Evolutionary conservation across 2,797 vertebrate species (phyloP), one percentile per base, ranked within the genome.

Genomic region (Salmo trutta): DNA sequence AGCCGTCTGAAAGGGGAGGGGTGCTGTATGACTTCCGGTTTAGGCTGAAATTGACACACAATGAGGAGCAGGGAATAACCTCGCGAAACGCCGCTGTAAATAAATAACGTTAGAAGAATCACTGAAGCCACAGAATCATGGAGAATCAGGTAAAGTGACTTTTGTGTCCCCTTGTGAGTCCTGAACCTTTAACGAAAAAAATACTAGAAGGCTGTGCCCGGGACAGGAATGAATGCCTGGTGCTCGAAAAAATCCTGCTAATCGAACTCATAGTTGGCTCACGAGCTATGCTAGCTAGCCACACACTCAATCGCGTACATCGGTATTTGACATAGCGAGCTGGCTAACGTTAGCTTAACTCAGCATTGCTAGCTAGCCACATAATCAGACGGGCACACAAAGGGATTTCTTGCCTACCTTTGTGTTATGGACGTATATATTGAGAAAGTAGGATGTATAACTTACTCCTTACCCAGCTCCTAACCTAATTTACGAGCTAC

Each of bases 11-110:
- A 90, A 92, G 91, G 93, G 92, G 93, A 93, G 91, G 92, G 93
- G 91, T 87, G 77, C 87, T 86, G 90, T 88, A 90, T 91, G 87
- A 92, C 93, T 95, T 95, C 94, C 95, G 94, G 93, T 95, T 93
- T 90, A 90, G 92, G 93, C 91, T 93, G 92, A 93, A 91, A 95
- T 93, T 95, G 95, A 94, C 94, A 95, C 95, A 95, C 95, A 95
- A 95, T 95, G 95, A 95, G 92, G 93, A 95, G 93, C 90, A 82
- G 93, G 91, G 91, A 91, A 93, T 93, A 93, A 91, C 90, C 93
- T 93, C 88, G 87, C 75, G 82, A 89, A 93, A 93, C 89, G 82
- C 92, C 91, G 93, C 93, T 93, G 93, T 95, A 94, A 95, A 95
- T 93, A 95, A 92, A 93, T 91, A 47, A 47, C 41, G 41, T 47